Evolutionary conservation across 2,797 vertebrate species (phyloP).

Genomic region (Crenuchus spilurus): DNA sequence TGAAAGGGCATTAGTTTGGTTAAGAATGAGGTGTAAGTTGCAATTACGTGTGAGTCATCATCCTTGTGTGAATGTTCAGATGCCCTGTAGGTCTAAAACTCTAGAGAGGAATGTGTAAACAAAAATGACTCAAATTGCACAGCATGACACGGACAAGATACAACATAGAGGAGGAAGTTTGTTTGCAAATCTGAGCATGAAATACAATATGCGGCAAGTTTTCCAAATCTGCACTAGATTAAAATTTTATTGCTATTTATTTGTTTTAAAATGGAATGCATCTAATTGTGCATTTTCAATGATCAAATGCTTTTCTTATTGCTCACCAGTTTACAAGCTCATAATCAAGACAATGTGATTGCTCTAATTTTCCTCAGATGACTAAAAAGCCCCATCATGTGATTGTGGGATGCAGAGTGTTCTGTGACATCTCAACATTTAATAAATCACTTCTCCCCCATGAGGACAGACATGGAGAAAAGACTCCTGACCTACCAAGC

Average conservation of each 20-base stretch:
- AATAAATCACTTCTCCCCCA: slow-evolving; percentile 39
- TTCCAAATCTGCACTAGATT: background rate
- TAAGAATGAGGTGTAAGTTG: background rate
- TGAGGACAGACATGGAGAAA: slow-evolving; percentile 27
- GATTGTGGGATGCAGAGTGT: slow-evolving; percentile 32
- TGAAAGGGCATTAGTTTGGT: slow-evolving; percentile 1
- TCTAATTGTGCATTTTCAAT: slow-evolving; percentile 31
- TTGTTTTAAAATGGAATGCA: slow-evolving; percentile 7
- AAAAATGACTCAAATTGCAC: background rate
- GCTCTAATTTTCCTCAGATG: slow-evolving; percentile 47
- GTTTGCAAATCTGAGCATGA: background rate
- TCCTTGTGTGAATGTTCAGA: background rate
- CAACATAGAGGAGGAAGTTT: background rate
- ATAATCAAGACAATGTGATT: slow-evolving; percentile 67
- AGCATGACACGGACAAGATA: background rate
- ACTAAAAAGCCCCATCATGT: slow-evolving; percentile 39
- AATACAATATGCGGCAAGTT: background rate
- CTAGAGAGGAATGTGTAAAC: background rate
- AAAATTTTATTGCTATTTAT: slow-evolving; percentile 7
- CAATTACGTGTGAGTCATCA: background rate
- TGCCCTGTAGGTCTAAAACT: background rate
- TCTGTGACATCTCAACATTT: slow-evolving; percentile 57
- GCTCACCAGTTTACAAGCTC: slow-evolving; percentile 30
- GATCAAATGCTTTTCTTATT: slow-evolving; percentile 40
- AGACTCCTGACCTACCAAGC: background rate